Conservation (phyloP, 2,888 invertebrate genomes). For the Calameuta idolon region DNA sequence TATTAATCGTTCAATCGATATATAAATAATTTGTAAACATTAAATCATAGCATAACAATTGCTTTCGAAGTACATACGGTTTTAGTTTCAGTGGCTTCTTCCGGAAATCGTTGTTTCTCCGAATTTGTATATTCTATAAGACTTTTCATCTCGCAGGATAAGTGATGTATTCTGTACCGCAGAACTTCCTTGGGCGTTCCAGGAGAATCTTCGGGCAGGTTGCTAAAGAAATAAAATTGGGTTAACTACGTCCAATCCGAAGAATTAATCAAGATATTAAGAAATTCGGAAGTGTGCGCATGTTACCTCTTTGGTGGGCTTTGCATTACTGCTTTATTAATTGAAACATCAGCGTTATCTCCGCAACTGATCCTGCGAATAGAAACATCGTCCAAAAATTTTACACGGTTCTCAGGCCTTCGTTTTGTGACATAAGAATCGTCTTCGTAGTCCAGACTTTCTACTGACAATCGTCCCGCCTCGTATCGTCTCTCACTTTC, state of each 20-base stretch:
- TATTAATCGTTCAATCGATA: background rate
- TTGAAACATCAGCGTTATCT: slow-evolving; percentile 11
- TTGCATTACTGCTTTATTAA: background rate
- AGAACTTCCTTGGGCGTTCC: slow-evolving; percentile 55
- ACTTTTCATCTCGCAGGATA: slow-evolving; percentile 70
- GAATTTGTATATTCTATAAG: slow-evolving; percentile 72
- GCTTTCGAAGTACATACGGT: background rate
- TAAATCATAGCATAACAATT: background rate
- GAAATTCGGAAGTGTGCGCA: background rate
- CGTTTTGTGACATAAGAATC: slow-evolving; percentile 9
- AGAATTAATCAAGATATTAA: slow-evolving; percentile 26
- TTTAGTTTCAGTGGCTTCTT: slow-evolving; percentile 42
- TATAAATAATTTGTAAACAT: background rate
- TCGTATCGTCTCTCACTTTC: slow-evolving; percentile 43
- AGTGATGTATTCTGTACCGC: slow-evolving; percentile 65
- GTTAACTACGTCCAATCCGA: background rate
- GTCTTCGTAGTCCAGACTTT: slow-evolving; percentile 27
- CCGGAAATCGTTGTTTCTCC: slow-evolving; percentile 71
- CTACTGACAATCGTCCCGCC: slow-evolving; percentile 26
- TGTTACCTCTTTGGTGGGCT: slow-evolving; percentile 2
- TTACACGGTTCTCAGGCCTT: slow-evolving; percentile 15
- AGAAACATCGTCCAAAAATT: slow-evolving; percentile 15
- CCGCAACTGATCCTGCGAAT: slow-evolving; percentile 13
- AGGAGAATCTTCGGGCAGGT: slow-evolving; percentile 35
- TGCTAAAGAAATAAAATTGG: slow-evolving; percentile 24